phyloP scores from a whole-genome alignment of 2,888 invertebrate genomes.

The Syritta pipiens region DNA sequence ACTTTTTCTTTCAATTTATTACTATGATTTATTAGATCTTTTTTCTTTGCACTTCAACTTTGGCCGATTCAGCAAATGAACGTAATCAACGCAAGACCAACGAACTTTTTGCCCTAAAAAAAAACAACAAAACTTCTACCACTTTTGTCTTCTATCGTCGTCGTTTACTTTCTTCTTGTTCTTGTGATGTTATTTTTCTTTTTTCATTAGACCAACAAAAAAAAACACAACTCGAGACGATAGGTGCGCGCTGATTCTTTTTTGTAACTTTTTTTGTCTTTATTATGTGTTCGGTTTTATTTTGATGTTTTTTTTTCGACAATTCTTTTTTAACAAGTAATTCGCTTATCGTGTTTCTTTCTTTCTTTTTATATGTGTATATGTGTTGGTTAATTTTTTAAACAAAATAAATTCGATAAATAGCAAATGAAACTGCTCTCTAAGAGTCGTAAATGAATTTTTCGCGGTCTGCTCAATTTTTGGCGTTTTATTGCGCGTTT shows the following conservation, averaged over 20 bases:
- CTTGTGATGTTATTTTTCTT: constrained; percentile 40
- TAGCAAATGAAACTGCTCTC: constrained; percentile 8
- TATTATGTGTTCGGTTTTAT: constrained; percentile 22
- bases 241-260: constrained; percentile 30
- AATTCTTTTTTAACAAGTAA: constrained; percentile 48
- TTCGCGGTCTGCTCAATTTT: constrained; percentile 31
- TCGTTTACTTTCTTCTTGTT: constrained; percentile 58
- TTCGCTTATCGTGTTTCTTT: constrained; percentile 31
- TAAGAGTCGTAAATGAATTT: constrained; percentile 10
- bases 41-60: constrained; percentile 53
- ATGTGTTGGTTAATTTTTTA: constrained; percentile 7
- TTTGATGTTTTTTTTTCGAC: constrained; percentile 26
- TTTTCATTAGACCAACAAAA: constrained; percentile 31
- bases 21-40: constrained; percentile 31
- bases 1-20: constrained; percentile 53
- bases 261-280: constrained; percentile 36
- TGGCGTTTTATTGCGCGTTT: constrained; percentile 24
- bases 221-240: constrained; percentile 30
- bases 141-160: constrained; percentile 55
- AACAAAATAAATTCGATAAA: constrained; percentile 8
- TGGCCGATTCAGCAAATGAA: constrained; percentile 57
- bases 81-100: constrained; percentile 63
- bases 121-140: constrained; percentile 42
- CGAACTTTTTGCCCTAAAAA: constrained; percentile 57
- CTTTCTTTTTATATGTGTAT: constrained; percentile 11